phyloP scores from a whole-genome alignment of 2,113 vertebrate genomes.

The Setophaga kirtlandii region DNA sequence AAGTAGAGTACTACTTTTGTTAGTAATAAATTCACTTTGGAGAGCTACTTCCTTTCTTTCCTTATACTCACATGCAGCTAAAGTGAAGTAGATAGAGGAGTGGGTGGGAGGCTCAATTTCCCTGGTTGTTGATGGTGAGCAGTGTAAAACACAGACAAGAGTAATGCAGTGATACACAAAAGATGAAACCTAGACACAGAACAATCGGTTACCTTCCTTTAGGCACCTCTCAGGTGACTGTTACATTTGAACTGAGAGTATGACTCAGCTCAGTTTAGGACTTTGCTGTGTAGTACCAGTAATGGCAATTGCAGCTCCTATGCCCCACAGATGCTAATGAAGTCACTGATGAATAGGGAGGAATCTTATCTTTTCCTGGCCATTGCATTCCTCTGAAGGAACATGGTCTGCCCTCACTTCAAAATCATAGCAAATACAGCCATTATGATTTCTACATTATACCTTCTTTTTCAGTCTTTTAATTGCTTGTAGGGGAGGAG shows the following conservation, averaged over 20 bases:
- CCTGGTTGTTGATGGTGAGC: neutral
- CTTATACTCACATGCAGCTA: neutral
- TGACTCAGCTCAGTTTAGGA: neutral
- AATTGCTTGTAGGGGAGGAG: neutral
- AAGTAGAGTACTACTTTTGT: neutral
- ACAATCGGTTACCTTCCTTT: neutral
- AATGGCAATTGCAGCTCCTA: neutral
- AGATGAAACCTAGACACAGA: neutral
- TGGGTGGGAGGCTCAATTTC: neutral
- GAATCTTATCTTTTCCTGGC: neutral
- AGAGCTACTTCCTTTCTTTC: neutral
- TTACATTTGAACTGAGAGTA: neutral
- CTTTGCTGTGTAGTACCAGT: neutral
- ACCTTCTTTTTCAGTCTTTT: neutral
- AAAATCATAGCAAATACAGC: neutral
- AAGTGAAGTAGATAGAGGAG: neutral
- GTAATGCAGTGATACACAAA: neutral
- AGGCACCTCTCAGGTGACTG: neutral
- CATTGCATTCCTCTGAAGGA: neutral
- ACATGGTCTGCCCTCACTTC: neutral
- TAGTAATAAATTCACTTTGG: too few species aligned
- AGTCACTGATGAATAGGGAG: neutral
- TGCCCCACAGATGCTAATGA: neutral
- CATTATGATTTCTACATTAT: neutral
- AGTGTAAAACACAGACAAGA: fast-evolving